Evolutionary conservation across 37 sponge, comb jelly and placozoan species (phyloP), one percentile per base, ranked within the genome.

Genomic region (Chondrosia reniformis): DNA sequence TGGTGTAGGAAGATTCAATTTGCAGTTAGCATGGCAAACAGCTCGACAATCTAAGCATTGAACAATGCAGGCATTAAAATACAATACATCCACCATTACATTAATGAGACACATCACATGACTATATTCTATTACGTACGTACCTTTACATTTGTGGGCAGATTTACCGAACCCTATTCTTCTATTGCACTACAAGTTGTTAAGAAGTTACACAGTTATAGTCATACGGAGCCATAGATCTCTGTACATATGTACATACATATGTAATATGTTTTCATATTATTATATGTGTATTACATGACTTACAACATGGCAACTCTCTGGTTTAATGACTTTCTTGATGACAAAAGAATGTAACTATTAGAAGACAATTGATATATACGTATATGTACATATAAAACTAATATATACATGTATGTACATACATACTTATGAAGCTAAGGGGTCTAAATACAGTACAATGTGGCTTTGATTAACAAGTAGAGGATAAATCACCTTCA

Each of bases 261-360:
- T 19, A 13, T 49, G 15, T 49, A 49, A 10, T 19, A 15, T 49
- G 15, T 49, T 49, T 49, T 49, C 10, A 15, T 49, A 49, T 49
- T 19, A 15, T 49, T 15, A 19, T 49, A 49, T 10, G 15, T 19
- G 52, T 49, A 49, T 49, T 19, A 19, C 15, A 49, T 9, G 3
- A 80, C 91, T 91, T 64, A 91, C 91, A 77, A 91, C 87, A 71
- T 86, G 78, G 40, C 91, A 91, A 28, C 65, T 80, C 59, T 86
- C 91, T 28, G 86, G 43, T 59, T 83, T 91, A 52, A 91, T 58
- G 2, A 78, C 45, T 25, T 87, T 91, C 87, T 91, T 91, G 45
- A 64, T 69, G 33, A 91, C 79, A 77, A 91, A 91, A 36, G 76
- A 65, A 64, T 90, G 91, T 28, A 21, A 66, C 91, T 90, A 43